Percentiles rank a stretch among this genome's conserved stretches.
phyloP scores from a whole-genome alignment of 2,888 invertebrate genomes.

The Myopa tessellatipennis region DNA sequence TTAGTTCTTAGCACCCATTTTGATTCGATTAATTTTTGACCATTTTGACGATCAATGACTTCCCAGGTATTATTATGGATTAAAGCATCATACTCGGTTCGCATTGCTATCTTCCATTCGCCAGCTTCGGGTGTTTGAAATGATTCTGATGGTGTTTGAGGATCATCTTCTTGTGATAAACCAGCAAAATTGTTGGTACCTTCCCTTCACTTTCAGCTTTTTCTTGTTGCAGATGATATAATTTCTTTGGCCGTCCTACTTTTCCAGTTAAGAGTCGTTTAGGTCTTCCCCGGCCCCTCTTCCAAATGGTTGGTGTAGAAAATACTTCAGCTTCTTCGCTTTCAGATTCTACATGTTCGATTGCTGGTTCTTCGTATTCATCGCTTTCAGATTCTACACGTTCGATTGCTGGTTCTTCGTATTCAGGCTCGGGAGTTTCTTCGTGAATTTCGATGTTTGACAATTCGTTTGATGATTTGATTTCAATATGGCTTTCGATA shows the following conservation, averaged over 20 bases:
- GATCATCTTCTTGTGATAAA: background rate
- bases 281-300: background rate
- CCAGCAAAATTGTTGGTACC: background rate
- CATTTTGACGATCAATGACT: too few relatives aligned
- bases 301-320: background rate
- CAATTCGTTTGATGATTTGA: too few relatives aligned
- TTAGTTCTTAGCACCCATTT: constrained; percentile 54
- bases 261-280: background rate
- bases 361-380: background rate
- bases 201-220: background rate
- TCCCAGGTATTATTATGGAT: too few relatives aligned
- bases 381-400: too few relatives aligned
- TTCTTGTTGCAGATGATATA: background rate
- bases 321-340: background rate
- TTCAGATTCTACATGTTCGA: background rate
- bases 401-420: too few relatives aligned
- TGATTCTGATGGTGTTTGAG: background rate
- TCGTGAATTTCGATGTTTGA: too few relatives aligned
- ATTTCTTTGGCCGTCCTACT: background rate
- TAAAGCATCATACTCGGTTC: constrained; percentile 37
- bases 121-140: constrained; percentile 6
- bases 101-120: constrained; percentile 40
- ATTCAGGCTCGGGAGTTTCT: too few relatives aligned
- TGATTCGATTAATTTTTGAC: constrained; percentile 37
- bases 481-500: too few relatives aligned